Evolutionary conservation across 2,797 vertebrate species (phyloP), one percentile per base, ranked within the genome.

Genomic region (Heteromormyrus szaboi): DNA sequence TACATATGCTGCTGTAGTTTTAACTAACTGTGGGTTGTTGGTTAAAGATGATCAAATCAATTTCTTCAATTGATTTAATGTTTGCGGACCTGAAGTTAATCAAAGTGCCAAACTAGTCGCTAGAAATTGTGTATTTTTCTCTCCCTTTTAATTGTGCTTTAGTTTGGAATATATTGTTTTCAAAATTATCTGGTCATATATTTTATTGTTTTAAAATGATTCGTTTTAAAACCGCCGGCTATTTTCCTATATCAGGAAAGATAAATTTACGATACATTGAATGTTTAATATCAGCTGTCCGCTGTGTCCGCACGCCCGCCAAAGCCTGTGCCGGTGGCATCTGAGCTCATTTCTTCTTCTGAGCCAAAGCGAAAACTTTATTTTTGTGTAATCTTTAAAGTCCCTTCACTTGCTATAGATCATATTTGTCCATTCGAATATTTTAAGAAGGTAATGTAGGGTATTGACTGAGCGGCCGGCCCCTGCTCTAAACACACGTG

Each of bases 361-460:
- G 48, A 41, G 59, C 22, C 22, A 54, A 48, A 14, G 14, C 9
- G 29, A 22, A n/a, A 48, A 22, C 48, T 51, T 14, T 51, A 29
- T 53, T 41, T 50, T 81, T 79, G 9, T 65, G 59, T 90, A 88
- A 89, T 90, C 50, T 53, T 3, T 86, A 87, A 89, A 90, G 86
- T 86, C 29, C 65, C 56, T 56, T 51, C 86, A 89, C 83, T 87
- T 46, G 9, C 59, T 50, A 59, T 90, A 90, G 89, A 89, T 91
- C 92, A 93, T 91, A 92, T 56, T n/a, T 93, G 91, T 90, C 91
- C 91, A 90, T 89, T 89, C 86, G 76, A 88, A 91, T 88, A 59
- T 88, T 79, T 91, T 90, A 88, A 6, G 89, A 88, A 89, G 83
- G 89, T 14, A 19, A 29, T 81, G 88, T 86, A 79, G 48, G 85